A percentile compares a stretch with the other conserved stretches of the same genome.
phyloP scores from a whole-genome alignment of 2,888 invertebrate genomes.

The Athalia rosae region DNA sequence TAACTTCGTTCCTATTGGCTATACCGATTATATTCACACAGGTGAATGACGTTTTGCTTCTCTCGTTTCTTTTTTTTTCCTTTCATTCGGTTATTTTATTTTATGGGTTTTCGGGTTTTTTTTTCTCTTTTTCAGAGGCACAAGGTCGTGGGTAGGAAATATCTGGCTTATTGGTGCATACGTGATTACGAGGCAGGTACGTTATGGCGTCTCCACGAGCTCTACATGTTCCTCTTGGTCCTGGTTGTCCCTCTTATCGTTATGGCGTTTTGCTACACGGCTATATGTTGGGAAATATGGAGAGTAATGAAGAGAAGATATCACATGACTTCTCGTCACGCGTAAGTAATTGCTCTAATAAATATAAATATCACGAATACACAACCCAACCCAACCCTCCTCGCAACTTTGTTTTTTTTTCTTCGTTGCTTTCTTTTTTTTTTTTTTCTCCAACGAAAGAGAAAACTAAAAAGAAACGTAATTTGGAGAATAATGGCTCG shows the following conservation, averaged over 20 bases:
- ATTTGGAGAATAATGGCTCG: too few species aligned
- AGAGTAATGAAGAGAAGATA: constrained; percentile 78
- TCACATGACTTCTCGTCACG: constrained; percentile 76
- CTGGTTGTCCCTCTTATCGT: constrained; percentile 79
- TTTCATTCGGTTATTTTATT: background rate
- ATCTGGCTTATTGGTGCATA: constrained; percentile 77
- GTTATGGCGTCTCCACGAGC: constrained; percentile 77
- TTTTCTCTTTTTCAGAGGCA: constrained; percentile 68
- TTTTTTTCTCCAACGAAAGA: too few species aligned
- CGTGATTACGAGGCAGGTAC: constrained; percentile 74
- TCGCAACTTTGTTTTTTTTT: too few species aligned
- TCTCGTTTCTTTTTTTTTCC: background rate
- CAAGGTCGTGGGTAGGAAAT: constrained; percentile 71
- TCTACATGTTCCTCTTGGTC: constrained; percentile 80
- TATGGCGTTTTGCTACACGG: constrained; percentile 80
- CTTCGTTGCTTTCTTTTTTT: too few species aligned
- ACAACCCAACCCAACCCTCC: background rate
- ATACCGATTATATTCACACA: constrained; percentile 79
- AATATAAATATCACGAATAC: background rate
- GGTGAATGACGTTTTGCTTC: constrained; percentile 71
- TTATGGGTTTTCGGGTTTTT: background rate
- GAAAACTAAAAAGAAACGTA: too few species aligned
- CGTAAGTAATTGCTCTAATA: constrained; percentile 67
- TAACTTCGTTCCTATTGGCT: constrained; percentile 77
- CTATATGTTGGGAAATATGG: constrained; percentile 81